Evolutionary conservation across 2,888 invertebrate genomes (phyloP), one percentile per base, ranked within the genome.

Genomic region (Melikaiella ostensackeni): DNA sequence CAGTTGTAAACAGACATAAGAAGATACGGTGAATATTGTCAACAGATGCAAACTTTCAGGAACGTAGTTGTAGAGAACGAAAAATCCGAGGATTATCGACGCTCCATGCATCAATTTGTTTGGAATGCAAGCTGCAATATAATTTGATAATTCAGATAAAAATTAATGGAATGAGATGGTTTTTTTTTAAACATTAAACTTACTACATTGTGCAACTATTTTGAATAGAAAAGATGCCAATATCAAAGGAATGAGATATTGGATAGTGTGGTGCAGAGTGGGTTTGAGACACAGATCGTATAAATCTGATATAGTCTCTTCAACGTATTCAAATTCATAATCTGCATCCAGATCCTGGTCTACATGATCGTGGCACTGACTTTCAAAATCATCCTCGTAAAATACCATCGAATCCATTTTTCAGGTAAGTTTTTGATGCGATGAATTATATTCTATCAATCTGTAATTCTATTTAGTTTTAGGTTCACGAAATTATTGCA

Each of bases 221-320:
- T 89, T 88, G 77, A 89, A 90, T 33, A 86, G 21, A 73, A 89
- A 73, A 4, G 88, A 83, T n/a, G 86, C 82, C 33, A 87, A 63
- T 35, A 91, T 70, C 38, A 91, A 77, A 30, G 91, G 90, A 3
- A 88, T 13, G 33, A 91, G 82, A 81, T 90, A 89, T 63, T 81
- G 81, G 21, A 84, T 79, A 30, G 90, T 90, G 33, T 89, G 89
- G 19, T 83, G 83, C 63, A 91, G 50, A 61, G 89, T 89, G 16
- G 91, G 90, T 19, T 73, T 75, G 42, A 91, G 83, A 80, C 91
- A 91, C 80, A 89, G 86, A 24, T 89, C 79, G 66, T 88, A 90
- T 19, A 91, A 76, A 77, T 90, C 89, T 2, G 78, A 19, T 35
- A 90, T 63, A 16, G 84, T 87, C 82, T 90, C 90, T 66, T 88